Evolutionary conservation across 2,888 invertebrate genomes (phyloP).

Genomic region (Epicampocera succincta): DNA sequence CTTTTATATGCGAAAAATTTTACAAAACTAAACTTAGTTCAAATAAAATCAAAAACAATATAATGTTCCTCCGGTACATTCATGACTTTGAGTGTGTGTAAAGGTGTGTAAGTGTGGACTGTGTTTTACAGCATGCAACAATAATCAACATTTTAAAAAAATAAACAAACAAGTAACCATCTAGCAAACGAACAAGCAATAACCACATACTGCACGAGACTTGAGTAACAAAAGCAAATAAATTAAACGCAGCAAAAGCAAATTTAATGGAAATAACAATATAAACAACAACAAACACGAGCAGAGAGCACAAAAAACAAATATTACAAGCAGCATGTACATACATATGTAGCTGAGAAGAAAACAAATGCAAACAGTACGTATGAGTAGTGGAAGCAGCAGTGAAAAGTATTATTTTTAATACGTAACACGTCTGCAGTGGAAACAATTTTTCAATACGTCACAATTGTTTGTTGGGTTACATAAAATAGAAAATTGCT

Average conservation of each 20-base stretch:
- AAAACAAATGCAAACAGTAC: neutral
- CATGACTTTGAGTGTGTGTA: neutral
- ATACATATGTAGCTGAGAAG: neutral
- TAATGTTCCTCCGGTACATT: constrained; percentile 32
- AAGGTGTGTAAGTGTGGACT: constrained; percentile 14
- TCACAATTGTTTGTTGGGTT: constrained; percentile 55
- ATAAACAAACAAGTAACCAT: constrained; percentile 1
- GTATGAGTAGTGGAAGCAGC: neutral
- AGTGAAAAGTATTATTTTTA: constrained; percentile 21
- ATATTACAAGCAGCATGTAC: constrained; percentile 37
- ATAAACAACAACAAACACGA: constrained; percentile 19
- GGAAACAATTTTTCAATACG: constrained; percentile 5
- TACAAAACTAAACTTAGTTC: constrained; percentile 50
- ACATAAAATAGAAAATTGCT: constrained; percentile 10
- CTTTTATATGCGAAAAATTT: constrained; percentile 76
- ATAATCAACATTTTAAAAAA: constrained; percentile 21
- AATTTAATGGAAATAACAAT: constrained; percentile 15
- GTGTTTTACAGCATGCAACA: constrained; percentile 56
- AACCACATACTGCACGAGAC: constrained; percentile 62
- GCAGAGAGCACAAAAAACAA: constrained; percentile 31
- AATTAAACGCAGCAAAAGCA: constrained; percentile 28
- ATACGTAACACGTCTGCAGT: constrained; percentile 19
- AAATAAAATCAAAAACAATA: constrained; percentile 47
- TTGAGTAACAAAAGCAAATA: constrained; percentile 22
- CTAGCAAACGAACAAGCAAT: constrained; percentile 30